A percentile compares a stretch with the other conserved stretches of the same genome.
Evolutionary conservation across 23 tunicate species (phyloP).

Genomic region (Phallusia fumigata): DNA sequence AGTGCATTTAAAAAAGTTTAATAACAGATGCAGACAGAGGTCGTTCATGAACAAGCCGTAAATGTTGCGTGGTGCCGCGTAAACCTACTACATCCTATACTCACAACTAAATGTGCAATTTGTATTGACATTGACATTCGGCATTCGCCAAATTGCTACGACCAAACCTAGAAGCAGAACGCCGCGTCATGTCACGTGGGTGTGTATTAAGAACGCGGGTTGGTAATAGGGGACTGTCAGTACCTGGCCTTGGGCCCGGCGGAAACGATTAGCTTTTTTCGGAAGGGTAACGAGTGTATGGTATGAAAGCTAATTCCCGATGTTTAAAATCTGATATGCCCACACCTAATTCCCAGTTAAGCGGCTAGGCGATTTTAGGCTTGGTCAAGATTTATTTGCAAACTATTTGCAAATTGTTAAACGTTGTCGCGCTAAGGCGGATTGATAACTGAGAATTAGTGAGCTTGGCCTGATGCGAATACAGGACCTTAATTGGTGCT

Average conservation of each 20-base stretch:
- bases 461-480: not conserved
- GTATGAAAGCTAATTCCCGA: not conserved
- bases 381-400: not conserved
- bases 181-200: not conserved
- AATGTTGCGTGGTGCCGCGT: too few relatives aligned
- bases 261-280: constrained; percentile 1
- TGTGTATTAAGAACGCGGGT: not conserved
- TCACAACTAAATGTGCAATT: too few relatives aligned
- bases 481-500: not conserved
- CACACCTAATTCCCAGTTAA: not conserved
- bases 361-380: not conserved
- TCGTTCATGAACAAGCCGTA: too few relatives aligned
- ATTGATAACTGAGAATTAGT: not conserved
- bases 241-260: not conserved
- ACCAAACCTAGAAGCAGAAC: not conserved
- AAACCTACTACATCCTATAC: too few relatives aligned
- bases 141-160: not conserved
- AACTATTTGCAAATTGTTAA: not conserved
- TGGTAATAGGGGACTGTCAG: not conserved
- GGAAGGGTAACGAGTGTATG: not conserved
- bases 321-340: not conserved
- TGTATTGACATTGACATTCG: too few relatives aligned
- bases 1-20: too few relatives aligned
- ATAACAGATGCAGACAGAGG: too few relatives aligned
- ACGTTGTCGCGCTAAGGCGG: not conserved